Conservation (phyloP, 2,113 vertebrate species). For the Callochromis pleurospilus region DNA sequence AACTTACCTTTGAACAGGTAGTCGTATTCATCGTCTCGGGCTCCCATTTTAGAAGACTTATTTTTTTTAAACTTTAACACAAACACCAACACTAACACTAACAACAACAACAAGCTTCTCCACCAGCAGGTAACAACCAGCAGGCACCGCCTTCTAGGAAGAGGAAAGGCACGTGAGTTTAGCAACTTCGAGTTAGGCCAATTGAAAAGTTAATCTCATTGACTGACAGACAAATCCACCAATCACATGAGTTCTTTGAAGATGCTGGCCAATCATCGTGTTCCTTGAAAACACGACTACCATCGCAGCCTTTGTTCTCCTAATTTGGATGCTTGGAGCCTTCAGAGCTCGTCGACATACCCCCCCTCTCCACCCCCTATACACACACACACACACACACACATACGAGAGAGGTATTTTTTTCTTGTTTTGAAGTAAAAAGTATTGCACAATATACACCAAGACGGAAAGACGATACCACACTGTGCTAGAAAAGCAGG, state of each 20-base stretch:
- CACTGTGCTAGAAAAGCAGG: background rate
- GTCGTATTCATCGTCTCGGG: conserved; percentile 76
- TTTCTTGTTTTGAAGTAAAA: background rate
- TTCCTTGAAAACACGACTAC: background rate
- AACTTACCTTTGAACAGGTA: conserved; percentile 76
- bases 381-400: background rate
- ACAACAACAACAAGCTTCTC: background rate
- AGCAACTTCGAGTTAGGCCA: conserved; percentile 8
- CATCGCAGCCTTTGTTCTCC: conserved; percentile 7
- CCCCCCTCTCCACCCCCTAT: fast-evolving
- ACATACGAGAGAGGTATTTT: background rate
- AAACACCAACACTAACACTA: background rate
- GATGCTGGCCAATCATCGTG: background rate
- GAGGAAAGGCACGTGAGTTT: conserved; percentile 28
- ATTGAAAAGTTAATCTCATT: background rate
- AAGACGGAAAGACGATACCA: no score
- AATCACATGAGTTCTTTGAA: background rate
- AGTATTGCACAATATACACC: background rate
- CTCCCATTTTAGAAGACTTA: conserved; percentile 57
- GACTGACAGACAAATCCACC: background rate
- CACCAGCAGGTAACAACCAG: background rate
- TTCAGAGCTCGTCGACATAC: background rate
- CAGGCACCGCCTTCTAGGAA: conserved; percentile 14
- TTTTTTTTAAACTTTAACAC: conserved; percentile 9
- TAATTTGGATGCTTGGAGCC: background rate